Base-by-base conservation (phyloP, 2,888 invertebrate species). In the Nephrocerus scutellatus region DNA sequence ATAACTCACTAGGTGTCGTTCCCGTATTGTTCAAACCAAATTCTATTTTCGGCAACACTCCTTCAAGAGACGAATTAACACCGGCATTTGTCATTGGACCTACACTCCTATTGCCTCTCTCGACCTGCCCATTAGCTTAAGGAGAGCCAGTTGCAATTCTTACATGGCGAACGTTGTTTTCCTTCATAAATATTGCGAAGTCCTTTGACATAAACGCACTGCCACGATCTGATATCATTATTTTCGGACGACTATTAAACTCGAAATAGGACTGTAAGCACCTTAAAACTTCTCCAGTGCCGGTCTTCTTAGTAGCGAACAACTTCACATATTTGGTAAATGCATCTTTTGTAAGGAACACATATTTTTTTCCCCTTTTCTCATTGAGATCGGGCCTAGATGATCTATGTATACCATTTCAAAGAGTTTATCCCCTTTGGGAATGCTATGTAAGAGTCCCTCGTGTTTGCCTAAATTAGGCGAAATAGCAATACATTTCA, bases 381-480 rank as follows among this genome's bases (percentile, higher is more conserved):
- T 59, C 10, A 39, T 51, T 7, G 53, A 52, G 36, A 68, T 65
- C 4, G 66, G 66, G 6, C 67, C 65, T 6, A 68, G 38, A 44
- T 69, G 68, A 44, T 70, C 68, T 1, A 70, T 36, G 38, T 69
- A 66, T n/a, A 69, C 15, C 0, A 28, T 42, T 9, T 39, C 30
- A 18, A 43, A 43, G 19, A 31, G 36, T 22, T n/a, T 10, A 21
- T 36, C 12, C 6, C 28, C 28, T 24, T 43, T 43, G 9, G 28
- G 24, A 25, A 43, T 40, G 9, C 23, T 37, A 8, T 43, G 39
- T 13, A 43, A 15, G 3, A 34, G 8, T 7, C 36, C 66, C 32
- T 57, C 55, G 9, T 33, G 35, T 4, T 50, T 46, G 0, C 51
- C 49, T 2, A 34, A 25, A 42, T 67, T 66, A 12, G 54, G 50